Conservation (phyloP, 53 echinoderm and acorn worm genomes). For the Zoroaster sp. region DNA sequence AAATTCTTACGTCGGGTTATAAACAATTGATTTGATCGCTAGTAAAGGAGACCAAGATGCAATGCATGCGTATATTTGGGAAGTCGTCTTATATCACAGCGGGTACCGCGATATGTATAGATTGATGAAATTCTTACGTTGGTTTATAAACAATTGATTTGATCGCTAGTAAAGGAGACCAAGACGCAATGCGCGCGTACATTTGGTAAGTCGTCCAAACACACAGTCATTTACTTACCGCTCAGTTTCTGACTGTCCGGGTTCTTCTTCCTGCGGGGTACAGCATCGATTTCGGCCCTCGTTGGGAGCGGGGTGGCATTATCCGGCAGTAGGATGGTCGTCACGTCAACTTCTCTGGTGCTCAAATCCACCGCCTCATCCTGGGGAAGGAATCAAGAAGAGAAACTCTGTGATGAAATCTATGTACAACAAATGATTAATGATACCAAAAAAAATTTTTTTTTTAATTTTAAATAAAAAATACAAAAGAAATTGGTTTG, state of each 20-base stretch:
- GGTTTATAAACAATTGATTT: neutral
- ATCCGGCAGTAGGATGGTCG: slow-evolving; percentile 41
- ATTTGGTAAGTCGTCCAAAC: too few relatives aligned
- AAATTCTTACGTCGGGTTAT: too few relatives aligned
- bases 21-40: too few relatives aligned
- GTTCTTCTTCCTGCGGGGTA: slow-evolving; percentile 45
- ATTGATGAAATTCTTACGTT: too few relatives aligned
- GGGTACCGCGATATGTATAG: too few relatives aligned
- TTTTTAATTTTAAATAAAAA: too few relatives aligned
- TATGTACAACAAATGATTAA: neutral
- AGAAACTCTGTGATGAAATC: neutral
- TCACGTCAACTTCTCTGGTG: slow-evolving; percentile 51
- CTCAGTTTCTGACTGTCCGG: neutral
- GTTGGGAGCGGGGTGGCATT: slow-evolving; percentile 43
- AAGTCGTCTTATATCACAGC: too few relatives aligned
- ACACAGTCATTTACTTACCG: slow-evolving; percentile 13
- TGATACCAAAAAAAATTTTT: too few relatives aligned
- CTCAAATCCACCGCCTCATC: slow-evolving; percentile 32
- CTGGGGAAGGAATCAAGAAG: neutral
- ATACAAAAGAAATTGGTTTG: too few relatives aligned
- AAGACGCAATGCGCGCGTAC: too few relatives aligned
- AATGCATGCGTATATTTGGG: too few relatives aligned
- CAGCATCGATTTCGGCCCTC: slow-evolving; percentile 46
- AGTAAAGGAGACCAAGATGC: too few relatives aligned
- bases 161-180: neutral